These are phyloP conservation scores for Dynastes hyllus DNA, from an alignment of 2,888 invertebrate species.

Conservation along the genomic window DNA sequence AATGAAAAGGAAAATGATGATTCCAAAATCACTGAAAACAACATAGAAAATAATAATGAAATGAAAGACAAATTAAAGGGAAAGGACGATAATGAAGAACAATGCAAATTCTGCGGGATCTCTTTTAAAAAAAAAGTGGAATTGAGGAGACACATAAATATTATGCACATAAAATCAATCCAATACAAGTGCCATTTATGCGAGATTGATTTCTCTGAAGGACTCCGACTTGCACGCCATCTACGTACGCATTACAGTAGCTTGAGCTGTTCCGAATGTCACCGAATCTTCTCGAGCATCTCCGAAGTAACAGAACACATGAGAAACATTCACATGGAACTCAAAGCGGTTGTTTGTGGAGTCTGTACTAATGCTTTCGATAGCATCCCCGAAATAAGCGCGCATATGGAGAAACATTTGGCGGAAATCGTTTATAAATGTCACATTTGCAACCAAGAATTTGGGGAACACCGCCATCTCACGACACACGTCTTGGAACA, in stretches of 20 bases:
- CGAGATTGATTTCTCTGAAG: constrained; percentile 55
- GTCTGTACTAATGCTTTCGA: constrained; percentile 54
- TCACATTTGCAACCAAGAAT: constrained; percentile 56
- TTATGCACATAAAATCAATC: constrained; percentile 56
- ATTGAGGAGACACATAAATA: constrained; percentile 57
- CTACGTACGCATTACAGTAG: constrained; percentile 55
- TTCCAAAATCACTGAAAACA: too few species aligned
- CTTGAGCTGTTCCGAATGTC: constrained; percentile 54
- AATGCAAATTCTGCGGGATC: constrained; percentile 56
- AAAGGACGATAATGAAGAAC: too few species aligned
- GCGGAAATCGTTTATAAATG: constrained; percentile 56
- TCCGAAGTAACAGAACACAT: constrained; percentile 56
- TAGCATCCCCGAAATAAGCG: constrained; percentile 50
- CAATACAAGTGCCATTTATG: constrained; percentile 58
- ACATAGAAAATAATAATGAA: too few species aligned
- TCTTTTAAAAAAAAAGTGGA: constrained; percentile 54
- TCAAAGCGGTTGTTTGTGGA: constrained; percentile 53
- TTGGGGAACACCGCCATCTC: constrained; percentile 56
- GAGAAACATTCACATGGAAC: constrained; percentile 49
- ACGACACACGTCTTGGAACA: constrained; percentile 57
- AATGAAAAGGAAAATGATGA: constrained; percentile 46
- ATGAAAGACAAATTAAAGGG: too few species aligned
- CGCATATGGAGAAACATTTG: constrained; percentile 56
- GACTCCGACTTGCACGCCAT: constrained; percentile 56
- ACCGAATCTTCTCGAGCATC: constrained; percentile 53